Percentiles rank a stretch among this genome's conserved stretches.
Evolutionary conservation across 2,888 invertebrate genomes (phyloP).

Genomic region (Heliothis peltigera): DNA sequence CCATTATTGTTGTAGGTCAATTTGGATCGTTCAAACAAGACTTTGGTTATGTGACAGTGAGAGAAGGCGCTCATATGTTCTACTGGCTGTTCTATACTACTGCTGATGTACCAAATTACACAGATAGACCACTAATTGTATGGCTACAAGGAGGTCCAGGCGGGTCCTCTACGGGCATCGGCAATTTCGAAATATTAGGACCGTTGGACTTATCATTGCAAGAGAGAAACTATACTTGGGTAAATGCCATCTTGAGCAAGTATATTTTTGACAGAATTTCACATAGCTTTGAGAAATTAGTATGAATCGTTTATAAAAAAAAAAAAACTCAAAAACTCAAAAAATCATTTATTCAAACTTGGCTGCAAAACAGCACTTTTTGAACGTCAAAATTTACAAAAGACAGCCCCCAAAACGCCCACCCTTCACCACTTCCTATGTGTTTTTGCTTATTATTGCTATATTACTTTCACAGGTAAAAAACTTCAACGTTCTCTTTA

Average conservation of each 20-base stretch:
- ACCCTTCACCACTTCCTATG: too few relatives aligned
- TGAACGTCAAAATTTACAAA: too few relatives aligned
- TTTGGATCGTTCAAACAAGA: slow-evolving; percentile 92
- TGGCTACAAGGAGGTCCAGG: slow-evolving; percentile 98
- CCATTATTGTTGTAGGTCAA: slow-evolving; percentile 69
- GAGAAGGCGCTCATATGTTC: slow-evolving; percentile 94
- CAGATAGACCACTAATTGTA: slow-evolving; percentile 93
- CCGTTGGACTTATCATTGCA: slow-evolving; percentile 91
- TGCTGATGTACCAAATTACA: slow-evolving; percentile 89
- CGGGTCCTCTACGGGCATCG: slow-evolving; percentile 94
- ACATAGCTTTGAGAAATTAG: too few relatives aligned
- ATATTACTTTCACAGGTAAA: slow-evolving; percentile 87
- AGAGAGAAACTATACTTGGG: slow-evolving; percentile 94
- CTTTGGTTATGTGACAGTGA: slow-evolving; percentile 93
- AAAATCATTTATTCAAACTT: too few relatives aligned
- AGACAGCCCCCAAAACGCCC: too few relatives aligned
- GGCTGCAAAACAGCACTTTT: too few relatives aligned
- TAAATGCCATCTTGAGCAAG: slow-evolving; percentile 73
- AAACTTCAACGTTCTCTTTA: slow-evolving; percentile 95
- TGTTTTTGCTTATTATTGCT: background rate
- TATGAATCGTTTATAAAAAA: too few relatives aligned
- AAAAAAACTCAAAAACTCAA: too few relatives aligned
- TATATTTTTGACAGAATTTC: background rate
- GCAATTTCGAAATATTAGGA: slow-evolving; percentile 96
- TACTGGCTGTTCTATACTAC: slow-evolving; percentile 96